These are phyloP conservation scores for Corythornis cristatus DNA, from an alignment of 2,113 vertebrate species.

Conservation along the genomic window DNA sequence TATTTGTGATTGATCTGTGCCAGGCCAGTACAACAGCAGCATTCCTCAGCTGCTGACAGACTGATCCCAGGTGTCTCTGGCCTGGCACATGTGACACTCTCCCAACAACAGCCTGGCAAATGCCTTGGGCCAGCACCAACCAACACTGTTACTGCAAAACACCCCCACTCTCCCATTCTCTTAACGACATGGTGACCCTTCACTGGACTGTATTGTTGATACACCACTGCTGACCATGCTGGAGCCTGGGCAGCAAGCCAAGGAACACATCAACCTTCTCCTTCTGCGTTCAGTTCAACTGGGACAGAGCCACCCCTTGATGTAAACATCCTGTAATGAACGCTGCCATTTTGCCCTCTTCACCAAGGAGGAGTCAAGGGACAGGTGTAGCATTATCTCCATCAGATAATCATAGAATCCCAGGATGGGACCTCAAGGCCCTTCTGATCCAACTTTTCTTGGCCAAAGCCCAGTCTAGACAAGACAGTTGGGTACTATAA, in stretches of 20 bases:
- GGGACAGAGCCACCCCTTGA: neutral
- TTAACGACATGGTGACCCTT: accelerated
- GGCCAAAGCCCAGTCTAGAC: neutral
- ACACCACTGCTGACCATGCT: neutral
- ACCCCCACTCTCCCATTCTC: neutral
- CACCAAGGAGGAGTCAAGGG: neutral
- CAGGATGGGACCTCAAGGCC: neutral
- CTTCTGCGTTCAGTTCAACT: accelerated
- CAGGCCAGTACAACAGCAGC: neutral
- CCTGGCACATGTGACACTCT: accelerated
- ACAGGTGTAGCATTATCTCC: neutral
- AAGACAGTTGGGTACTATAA: neutral
- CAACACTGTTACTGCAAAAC: accelerated
- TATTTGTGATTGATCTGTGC: neutral
- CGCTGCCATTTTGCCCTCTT: neutral
- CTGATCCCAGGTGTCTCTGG: neutral
- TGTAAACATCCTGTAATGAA: accelerated
- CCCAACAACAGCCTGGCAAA: accelerated
- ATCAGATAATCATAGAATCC: neutral
- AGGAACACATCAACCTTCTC: neutral
- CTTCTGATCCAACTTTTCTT: neutral
- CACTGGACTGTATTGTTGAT: neutral
- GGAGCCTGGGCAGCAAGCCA: neutral
- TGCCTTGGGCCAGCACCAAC: neutral
- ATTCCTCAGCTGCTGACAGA: neutral